phyloP scores from a whole-genome alignment of 2,113 vertebrate species.

The Cairina moschata region DNA sequence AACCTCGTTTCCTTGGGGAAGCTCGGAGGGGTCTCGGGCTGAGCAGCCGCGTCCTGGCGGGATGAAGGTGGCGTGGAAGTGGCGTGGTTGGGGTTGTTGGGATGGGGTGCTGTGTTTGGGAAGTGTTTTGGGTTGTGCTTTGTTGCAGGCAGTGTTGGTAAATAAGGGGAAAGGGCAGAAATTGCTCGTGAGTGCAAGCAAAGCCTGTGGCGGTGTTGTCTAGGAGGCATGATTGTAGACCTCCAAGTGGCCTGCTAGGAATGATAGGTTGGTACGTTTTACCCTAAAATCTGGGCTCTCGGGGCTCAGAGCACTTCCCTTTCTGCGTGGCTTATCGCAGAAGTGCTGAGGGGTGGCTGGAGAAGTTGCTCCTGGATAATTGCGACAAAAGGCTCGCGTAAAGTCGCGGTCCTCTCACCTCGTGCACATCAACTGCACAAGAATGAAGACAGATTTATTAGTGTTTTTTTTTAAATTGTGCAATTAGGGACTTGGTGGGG shows the following conservation, averaged over 20 bases:
- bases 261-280: fast-evolving
- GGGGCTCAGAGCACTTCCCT: neutral
- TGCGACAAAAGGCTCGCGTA: fast-evolving
- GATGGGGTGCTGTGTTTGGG: fast-evolving
- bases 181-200: fast-evolving
- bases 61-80: neutral
- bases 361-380: neutral
- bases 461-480: neutral
- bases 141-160: neutral
- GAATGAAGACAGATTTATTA: neutral
- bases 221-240: neutral
- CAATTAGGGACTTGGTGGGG: neutral
- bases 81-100: neutral
- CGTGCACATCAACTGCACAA: neutral
- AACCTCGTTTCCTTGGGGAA: neutral
- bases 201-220: fast-evolving
- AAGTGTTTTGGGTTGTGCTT: neutral
- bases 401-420: neutral
- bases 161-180: neutral
- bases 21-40: neutral
- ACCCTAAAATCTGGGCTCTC: fast-evolving
- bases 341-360: neutral
- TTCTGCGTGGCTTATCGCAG: neutral
- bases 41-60: neutral
- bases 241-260: fast-evolving